Base-by-base conservation (phyloP, 2,888 invertebrate species). In the Zhuqinia jingwanae region DNA sequence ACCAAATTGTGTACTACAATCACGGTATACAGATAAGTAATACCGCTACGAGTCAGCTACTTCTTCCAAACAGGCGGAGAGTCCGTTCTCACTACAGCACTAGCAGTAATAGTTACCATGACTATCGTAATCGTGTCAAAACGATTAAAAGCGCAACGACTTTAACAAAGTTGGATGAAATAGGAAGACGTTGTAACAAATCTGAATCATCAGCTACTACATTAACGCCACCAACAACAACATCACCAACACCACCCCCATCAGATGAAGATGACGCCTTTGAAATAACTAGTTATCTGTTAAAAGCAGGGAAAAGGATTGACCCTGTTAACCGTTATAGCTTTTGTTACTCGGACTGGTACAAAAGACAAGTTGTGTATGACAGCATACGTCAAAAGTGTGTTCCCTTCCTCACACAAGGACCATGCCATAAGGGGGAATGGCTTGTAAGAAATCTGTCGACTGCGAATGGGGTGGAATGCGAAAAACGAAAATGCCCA, bases 401-500 rank as follows among this genome's bases (percentile, higher is more conserved):
- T 17, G 22, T 53, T 15, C 84, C 84, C 10, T 77, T 84, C 22
- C 20, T 84, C 45, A 78, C 77, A 1, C 77, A 78, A 58, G 84
- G 84, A 3, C 84, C 84, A 0, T 84, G 84, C 58, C n/a, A 65
- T 25, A 68, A 68, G 11, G 85, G 36, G 6, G 60, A 85, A 17
- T 85, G 85, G 85, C 58, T 85, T 1, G 63, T 85, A 0, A 70
- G 68, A 50, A 30, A 85, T 36, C 8, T 78, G 45, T 27, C 20
- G 0, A 45, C 47, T 3, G 22, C 6, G 17, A 60, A 70, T 20
- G 68, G 53, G 30, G 42, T 85, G 8, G 10, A 30, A 0, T 85
- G 85, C 65, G 85, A 85, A n/a, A 45, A 45, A 17, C 15, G 85
- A 36, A 85, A 85, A 53, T 85, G 85, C 20, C 58, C 70, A 6